phyloP scores from a whole-genome alignment of 2,888 invertebrate genomes.

The Cynaeus angustus region DNA sequence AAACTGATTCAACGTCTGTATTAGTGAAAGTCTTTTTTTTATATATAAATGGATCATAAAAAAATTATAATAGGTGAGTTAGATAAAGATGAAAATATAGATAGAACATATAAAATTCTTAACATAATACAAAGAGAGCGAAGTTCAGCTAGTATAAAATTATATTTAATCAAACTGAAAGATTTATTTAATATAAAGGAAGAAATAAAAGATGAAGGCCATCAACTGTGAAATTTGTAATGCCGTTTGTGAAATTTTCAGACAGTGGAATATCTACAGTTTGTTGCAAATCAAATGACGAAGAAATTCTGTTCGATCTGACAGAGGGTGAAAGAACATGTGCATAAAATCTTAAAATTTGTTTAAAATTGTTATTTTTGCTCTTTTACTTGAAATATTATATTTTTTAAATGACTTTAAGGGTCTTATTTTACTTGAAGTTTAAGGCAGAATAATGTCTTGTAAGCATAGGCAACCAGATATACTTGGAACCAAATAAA shows the following conservation, averaged over 20 bases:
- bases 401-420: constrained; percentile 11
- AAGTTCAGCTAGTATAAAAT: constrained; percentile 34
- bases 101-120: constrained; percentile 35
- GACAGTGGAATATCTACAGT: constrained; percentile 35
- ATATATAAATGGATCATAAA: constrained; percentile 22
- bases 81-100: constrained; percentile 32
- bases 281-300: constrained; percentile 40
- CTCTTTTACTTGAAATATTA: constrained; percentile 13
- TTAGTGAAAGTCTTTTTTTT: constrained; percentile 11
- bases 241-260: constrained; percentile 31
- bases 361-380: constrained; percentile 34
- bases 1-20: neutral
- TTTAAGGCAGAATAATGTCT: constrained; percentile 1
- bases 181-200: constrained; percentile 29
- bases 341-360: constrained; percentile 32
- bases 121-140: constrained; percentile 34
- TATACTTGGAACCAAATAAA: constrained; percentile 1
- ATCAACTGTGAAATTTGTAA: constrained; percentile 32
- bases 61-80: constrained; percentile 32
- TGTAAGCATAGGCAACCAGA: neutral
- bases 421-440: neutral
- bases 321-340: constrained; percentile 35
- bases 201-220: constrained; percentile 32
- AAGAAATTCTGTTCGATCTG: constrained; percentile 38
- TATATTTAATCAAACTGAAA: constrained; percentile 33